Evolutionary conservation across 1,140 invertebrate species (phyloP).

Genomic region (Oscheius sp.): DNA sequence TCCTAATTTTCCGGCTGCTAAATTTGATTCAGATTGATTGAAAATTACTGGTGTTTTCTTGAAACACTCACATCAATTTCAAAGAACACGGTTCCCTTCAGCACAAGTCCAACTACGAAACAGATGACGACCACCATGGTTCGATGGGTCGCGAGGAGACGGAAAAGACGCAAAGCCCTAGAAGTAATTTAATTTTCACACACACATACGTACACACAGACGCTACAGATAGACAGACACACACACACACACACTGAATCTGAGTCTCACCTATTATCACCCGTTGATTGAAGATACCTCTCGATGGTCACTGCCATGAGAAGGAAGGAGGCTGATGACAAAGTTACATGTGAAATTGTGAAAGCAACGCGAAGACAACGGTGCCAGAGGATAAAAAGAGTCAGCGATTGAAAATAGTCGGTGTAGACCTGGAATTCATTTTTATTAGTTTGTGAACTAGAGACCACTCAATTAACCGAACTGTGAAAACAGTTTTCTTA

Average conservation of each 20-base stretch:
- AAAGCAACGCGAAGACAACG: constrained; percentile 44
- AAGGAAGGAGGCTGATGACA: constrained; percentile 47
- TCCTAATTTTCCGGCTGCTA: no score
- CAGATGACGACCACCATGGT: constrained; percentile 38
- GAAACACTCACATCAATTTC: constrained; percentile 48
- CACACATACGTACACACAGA: no score
- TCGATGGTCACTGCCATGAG: constrained; percentile 52
- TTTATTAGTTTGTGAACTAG: background rate
- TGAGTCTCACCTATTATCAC: constrained; percentile 12
- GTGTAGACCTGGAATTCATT: constrained; percentile 44
- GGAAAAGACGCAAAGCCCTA: constrained; percentile 21
- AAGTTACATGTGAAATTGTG: constrained; percentile 48
- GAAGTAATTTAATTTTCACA: background rate
- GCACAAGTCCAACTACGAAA: constrained; percentile 42
- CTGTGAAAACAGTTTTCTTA: no score
- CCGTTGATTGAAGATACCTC: constrained; percentile 49
- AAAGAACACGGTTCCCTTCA: constrained; percentile 51
- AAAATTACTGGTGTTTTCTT: no score
- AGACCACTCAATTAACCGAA: background rate
- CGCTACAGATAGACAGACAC: constrained; percentile 10
- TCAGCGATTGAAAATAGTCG: constrained; percentile 47
- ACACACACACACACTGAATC: background rate
- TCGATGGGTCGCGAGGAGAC: constrained; percentile 38
- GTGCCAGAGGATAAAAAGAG: constrained; percentile 47
- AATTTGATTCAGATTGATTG: no score